Base-by-base conservation (phyloP, 2,888 invertebrate genomes). In the Lycia hirtaria region DNA sequence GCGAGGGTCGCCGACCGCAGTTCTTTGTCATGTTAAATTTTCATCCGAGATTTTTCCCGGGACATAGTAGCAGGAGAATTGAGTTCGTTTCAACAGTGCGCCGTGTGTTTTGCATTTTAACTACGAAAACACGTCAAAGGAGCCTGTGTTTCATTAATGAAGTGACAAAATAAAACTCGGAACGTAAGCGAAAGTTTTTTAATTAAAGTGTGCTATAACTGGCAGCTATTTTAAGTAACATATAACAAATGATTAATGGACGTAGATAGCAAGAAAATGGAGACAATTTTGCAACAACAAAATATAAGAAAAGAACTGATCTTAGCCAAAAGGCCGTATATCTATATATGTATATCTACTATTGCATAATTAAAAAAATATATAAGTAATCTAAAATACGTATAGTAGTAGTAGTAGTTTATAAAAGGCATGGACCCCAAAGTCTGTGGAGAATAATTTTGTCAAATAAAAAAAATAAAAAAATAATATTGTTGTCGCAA, bases 21-120 rank as follows among this genome's bases (percentile, higher is more conserved):
- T 43, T 40, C 62, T 63, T 66, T 66, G 64, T 66, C 58, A 63
- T 68, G 64, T 61, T 56, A 66, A 63, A 65, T 51, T 64, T 60
- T 64, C 55, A 56, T 60, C 52, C 60, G 56, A 58, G 58, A 62
- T 60, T 65, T 64, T 62, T 60, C 48, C 43, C 37, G 47, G 55
- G 55, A 49, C 40, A 62, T 56, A 43, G 44, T 54, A 56, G 35
- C 41, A 48, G 38, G 37, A 33, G 56, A 64, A 68, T 65, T 61
- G 62, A 61, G 62, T 62, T 63, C 38, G 37, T 50, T 44, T 44
- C 33, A 26, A 20, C 30, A 30, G 22, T 45, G 52, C 49, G 58
- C 47, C 49, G 19, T 28, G 43, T 30, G 60, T 56, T 61, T 66
- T 60, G 59, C 55, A 57, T 63, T 57, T 56, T 56, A 50, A 53